Evolutionary conservation across 92 coral and sea anemone genomes (phyloP).

Genomic region (Chrysogorgia sp.): DNA sequence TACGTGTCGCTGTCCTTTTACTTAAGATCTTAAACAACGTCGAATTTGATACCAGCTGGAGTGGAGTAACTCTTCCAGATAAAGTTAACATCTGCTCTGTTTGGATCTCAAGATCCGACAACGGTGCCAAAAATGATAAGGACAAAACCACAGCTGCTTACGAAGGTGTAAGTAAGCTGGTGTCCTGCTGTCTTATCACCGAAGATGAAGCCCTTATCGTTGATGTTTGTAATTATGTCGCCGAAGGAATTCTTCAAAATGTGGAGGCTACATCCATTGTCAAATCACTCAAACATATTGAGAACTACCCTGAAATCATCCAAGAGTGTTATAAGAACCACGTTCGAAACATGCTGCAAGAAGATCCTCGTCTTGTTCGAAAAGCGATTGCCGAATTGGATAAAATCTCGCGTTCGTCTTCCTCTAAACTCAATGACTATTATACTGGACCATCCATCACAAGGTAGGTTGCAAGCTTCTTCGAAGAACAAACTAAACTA

Average conservation of each 20-base stretch:
- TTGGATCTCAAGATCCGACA: constrained; percentile 8
- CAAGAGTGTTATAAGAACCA: constrained; percentile 36
- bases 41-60: not conserved
- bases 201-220: constrained; percentile 15
- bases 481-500: no score
- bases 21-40: not conserved
- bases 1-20: not conserved
- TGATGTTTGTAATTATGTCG: not conserved
- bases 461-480: not conserved
- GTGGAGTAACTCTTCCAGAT: not conserved
- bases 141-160: constrained; percentile 22
- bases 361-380: not conserved
- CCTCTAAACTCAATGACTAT: not conserved
- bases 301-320: constrained; percentile 6
- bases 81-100: constrained; percentile 27
- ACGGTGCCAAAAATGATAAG: not conserved
- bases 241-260: constrained; percentile 15
- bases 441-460: not conserved
- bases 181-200: constrained; percentile 13
- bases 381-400: not conserved
- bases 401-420: not conserved
- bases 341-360: constrained; percentile 4
- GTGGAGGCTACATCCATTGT: not conserved
- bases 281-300: constrained; percentile 14
- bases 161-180: not conserved